These are phyloP conservation scores for Drosophila parvula DNA, from an alignment of 1,140 invertebrate genomes.

Conservation along the genomic window DNA sequence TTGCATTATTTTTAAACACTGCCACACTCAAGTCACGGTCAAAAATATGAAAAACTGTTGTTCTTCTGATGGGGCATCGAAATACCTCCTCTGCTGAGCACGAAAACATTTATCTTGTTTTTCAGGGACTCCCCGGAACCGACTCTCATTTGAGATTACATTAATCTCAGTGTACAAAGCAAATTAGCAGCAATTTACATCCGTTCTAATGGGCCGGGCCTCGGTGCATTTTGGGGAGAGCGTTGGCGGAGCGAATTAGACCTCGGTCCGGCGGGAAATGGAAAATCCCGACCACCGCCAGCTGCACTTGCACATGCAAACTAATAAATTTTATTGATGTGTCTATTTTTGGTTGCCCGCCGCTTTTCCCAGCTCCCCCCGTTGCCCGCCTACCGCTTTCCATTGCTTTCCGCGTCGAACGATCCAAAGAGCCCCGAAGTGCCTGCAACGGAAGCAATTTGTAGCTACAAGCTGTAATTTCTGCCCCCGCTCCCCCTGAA, in stretches of 20 bases:
- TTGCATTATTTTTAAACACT: too few relatives aligned
- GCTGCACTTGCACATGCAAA: constrained; percentile 81
- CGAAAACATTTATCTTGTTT: constrained; percentile 31
- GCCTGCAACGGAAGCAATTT: constrained; percentile 83
- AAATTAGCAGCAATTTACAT: constrained; percentile 75
- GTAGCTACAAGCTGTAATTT: constrained; percentile 83
- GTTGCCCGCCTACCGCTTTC: neutral
- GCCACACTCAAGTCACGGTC: too few relatives aligned
- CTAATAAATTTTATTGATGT: constrained; percentile 84
- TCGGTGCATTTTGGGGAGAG: constrained; percentile 16
- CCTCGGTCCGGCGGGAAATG: constrained; percentile 66
- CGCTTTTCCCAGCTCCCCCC: neutral
- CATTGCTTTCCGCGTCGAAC: constrained; percentile 3
- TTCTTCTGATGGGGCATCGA: neutral
- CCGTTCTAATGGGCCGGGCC: constrained; percentile 31
- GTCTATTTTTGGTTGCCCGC: constrained; percentile 71
- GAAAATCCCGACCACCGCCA: constrained; percentile 57
- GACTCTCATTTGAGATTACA: constrained; percentile 39
- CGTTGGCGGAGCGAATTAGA: constrained; percentile 38
- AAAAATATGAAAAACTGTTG: too few relatives aligned
- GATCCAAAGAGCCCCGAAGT: constrained; percentile 55
- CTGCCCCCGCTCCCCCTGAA: constrained; percentile 21
- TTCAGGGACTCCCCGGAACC: constrained; percentile 2
- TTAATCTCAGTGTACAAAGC: constrained; percentile 53
- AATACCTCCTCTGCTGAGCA: neutral